These are phyloP conservation scores for Urophycis tenuis DNA, from an alignment of 2,797 vertebrate species.

Conservation along the genomic window DNA sequence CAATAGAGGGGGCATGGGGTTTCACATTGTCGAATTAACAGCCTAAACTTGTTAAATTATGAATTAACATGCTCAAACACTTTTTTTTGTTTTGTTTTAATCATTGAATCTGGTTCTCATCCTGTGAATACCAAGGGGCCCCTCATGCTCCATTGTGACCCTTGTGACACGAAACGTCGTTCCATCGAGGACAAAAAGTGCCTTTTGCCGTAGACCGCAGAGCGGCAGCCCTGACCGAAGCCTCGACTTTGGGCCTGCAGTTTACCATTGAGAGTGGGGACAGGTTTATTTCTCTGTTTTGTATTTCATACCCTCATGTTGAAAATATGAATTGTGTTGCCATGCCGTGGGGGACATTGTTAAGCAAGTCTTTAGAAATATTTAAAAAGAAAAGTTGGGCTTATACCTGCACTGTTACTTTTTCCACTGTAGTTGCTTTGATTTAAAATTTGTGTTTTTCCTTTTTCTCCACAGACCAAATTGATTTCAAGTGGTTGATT, in stretches of 20 bases:
- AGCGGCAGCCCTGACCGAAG: constrained; percentile 34
- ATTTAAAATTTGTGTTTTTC: background rate
- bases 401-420: background rate
- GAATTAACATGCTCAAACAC: background rate
- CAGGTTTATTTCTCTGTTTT: background rate
- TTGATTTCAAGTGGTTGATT: background rate
- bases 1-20: background rate
- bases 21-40: background rate
- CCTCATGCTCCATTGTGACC: constrained; percentile 17
- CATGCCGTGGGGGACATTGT: background rate
- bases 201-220: constrained; percentile 57
- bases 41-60: background rate
- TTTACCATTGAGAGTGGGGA: background rate
- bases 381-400: background rate
- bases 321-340: background rate
- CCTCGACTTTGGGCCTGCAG: constrained; percentile 17
- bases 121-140: background rate
- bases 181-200: constrained; percentile 58
- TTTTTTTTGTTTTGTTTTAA: background rate
- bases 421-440: background rate
- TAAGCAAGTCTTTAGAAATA: background rate
- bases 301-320: background rate
- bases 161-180: constrained; percentile 7
- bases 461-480: constrained; percentile 2
- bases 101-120: background rate